phyloP scores from a whole-genome alignment of 2,113 vertebrate species.

The Dipodomys stephensi region DNA sequence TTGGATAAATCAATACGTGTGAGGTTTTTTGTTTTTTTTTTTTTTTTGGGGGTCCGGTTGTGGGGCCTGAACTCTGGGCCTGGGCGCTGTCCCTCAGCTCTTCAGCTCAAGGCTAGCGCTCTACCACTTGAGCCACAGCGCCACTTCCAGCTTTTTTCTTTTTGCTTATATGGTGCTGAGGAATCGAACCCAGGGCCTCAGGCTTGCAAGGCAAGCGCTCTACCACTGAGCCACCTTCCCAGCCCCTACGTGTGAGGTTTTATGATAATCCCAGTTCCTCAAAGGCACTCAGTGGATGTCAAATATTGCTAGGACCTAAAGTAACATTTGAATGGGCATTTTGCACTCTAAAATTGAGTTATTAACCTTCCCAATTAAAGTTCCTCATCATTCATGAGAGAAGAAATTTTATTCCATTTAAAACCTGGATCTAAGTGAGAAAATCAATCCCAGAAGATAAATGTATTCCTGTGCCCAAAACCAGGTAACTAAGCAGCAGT shows the following conservation, averaged over 20 bases:
- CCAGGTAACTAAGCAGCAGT: neutral
- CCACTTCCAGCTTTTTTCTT: no score
- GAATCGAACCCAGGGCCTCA: no score
- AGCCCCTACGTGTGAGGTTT: neutral
- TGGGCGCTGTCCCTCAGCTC: no score
- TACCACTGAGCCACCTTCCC: no score
- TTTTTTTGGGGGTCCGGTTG: no score
- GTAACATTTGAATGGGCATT: neutral
- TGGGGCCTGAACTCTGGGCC: no score
- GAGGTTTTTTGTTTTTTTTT: no score
- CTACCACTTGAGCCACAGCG: no score
- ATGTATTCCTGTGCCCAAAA: conserved; percentile 36
- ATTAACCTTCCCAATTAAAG: neutral
- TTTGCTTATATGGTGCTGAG: no score
- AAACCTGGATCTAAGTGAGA: conserved; percentile 48
- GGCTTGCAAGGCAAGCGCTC: no score
- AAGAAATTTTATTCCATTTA: neutral
- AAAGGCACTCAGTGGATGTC: neutral
- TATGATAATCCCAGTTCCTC: neutral
- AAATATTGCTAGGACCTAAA: neutral
- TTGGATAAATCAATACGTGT: neutral
- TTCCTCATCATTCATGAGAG: neutral
- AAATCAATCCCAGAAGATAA: conserved; percentile 13
- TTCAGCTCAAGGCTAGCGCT: no score
- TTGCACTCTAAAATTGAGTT: neutral